phyloP scores from a whole-genome alignment of 2,797 vertebrate species.

The Megaceryle alcyon region DNA sequence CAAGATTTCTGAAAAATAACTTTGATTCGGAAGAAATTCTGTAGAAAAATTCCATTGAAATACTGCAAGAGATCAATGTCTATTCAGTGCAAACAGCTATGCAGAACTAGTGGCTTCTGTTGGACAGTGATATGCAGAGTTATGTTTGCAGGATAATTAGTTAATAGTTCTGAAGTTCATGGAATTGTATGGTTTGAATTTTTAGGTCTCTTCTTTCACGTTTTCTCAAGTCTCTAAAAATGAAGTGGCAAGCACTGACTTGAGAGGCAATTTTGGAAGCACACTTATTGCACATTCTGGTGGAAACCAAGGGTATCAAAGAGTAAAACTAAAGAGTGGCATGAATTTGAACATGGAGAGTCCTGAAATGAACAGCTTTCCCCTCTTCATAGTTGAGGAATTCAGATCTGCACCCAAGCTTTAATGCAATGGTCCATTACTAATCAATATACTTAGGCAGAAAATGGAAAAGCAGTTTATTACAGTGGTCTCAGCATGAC shows the following conservation, averaged over 20 bases:
- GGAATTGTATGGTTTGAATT: background rate
- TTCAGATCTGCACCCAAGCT: background rate
- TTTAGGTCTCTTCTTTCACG: background rate
- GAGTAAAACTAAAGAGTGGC: background rate
- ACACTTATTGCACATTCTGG: background rate
- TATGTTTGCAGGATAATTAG: background rate
- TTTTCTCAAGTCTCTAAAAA: background rate
- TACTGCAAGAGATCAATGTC: background rate
- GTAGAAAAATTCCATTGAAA: background rate
- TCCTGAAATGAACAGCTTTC: background rate
- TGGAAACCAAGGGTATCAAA: background rate
- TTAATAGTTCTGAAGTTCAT: background rate
- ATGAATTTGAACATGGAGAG: background rate
- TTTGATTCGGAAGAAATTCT: background rate
- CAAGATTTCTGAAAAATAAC: background rate
- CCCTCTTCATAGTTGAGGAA: background rate
- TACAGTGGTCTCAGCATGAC: background rate
- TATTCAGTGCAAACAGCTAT: background rate
- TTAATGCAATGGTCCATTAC: background rate
- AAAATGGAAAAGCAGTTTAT: constrained; percentile 32
- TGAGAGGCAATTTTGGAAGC: background rate
- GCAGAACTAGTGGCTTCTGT: background rate
- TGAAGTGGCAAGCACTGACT: background rate
- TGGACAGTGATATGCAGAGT: background rate
- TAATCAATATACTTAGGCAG: background rate